A percentile compares a stretch with the other conserved stretches of the same genome.
Conservation (phyloP, 2,888 invertebrate species). For the Ectobius pallidus region DNA sequence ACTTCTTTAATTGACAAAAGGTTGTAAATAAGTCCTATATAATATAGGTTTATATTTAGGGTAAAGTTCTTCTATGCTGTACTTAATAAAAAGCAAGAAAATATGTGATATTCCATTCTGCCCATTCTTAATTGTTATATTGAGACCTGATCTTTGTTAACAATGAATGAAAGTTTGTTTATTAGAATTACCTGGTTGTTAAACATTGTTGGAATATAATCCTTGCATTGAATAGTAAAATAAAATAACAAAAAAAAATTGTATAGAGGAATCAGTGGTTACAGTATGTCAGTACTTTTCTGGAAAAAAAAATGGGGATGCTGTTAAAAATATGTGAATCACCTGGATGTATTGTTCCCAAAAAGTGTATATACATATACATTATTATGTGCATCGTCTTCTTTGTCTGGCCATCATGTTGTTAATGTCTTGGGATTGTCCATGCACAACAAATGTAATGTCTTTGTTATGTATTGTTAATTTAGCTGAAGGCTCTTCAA, state of each 20-base stretch:
- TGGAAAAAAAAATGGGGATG: not conserved
- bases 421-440: slow-evolving; percentile 23
- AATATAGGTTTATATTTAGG: slow-evolving; percentile 35
- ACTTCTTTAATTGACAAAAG: slow-evolving; percentile 17
- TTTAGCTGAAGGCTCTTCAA: slow-evolving; percentile 24
- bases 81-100: slow-evolving; percentile 42
- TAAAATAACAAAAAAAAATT: too few species aligned
- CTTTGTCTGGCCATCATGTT: slow-evolving; percentile 17
- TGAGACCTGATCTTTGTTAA: slow-evolving; percentile 44
- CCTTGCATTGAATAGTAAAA: slow-evolving; percentile 25
- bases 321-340: slow-evolving; percentile 24
- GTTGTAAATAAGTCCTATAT: slow-evolving; percentile 28
- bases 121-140: slow-evolving; percentile 44
- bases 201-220: slow-evolving; percentile 34
- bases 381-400: slow-evolving; percentile 1
- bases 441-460: slow-evolving; percentile 4
- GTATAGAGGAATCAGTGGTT: slow-evolving; percentile 8
- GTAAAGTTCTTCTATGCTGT: slow-evolving; percentile 33
- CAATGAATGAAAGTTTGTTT: slow-evolving; percentile 26
- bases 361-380: not conserved
- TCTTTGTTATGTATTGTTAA: slow-evolving; percentile 7
- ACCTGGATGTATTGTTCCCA: slow-evolving; percentile 20
- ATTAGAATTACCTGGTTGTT: slow-evolving; percentile 31
- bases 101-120: slow-evolving; percentile 45
- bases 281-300: slow-evolving; percentile 17